Evolutionary conservation across 2,113 vertebrate species (phyloP).

Genomic region (Ceuthmochares aereus): DNA sequence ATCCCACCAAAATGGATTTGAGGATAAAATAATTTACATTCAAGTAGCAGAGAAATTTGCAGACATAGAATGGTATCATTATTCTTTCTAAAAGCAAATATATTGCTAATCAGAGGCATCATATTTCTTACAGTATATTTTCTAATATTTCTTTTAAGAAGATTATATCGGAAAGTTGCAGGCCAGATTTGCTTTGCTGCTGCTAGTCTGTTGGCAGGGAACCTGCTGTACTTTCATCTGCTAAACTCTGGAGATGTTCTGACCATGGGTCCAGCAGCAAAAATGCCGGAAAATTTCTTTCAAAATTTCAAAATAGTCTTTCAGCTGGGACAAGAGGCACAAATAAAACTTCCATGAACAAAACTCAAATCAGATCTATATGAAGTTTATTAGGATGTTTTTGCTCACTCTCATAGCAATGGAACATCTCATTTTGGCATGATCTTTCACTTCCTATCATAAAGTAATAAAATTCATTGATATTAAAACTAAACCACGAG

Average conservation of each 20-base stretch:
- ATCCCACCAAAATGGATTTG: not conserved
- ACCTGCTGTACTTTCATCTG: not conserved
- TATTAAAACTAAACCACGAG: not conserved
- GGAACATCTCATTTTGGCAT: not conserved
- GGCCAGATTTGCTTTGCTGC: not conserved
- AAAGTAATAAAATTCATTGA: not conserved
- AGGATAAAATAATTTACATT: not conserved
- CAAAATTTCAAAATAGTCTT: not conserved
- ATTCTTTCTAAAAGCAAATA: not conserved
- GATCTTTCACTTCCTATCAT: not conserved
- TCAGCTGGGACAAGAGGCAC: not conserved
- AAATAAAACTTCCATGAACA: not conserved
- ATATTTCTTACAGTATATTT: not conserved
- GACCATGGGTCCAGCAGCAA: fast-evolving
- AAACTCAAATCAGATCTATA: not conserved
- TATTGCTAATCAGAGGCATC: not conserved
- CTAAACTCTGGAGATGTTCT: not conserved
- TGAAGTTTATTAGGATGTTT: not conserved
- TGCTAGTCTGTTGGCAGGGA: not conserved
- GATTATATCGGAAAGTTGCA: not conserved
- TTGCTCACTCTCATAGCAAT: not conserved
- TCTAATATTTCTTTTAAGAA: not conserved
- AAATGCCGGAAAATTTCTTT: not conserved
- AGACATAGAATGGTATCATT: not conserved
- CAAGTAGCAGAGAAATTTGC: not conserved